These are phyloP conservation scores for Zosterops pallidus DNA, from an alignment of 2,113 vertebrate species.

Conservation along the genomic window DNA sequence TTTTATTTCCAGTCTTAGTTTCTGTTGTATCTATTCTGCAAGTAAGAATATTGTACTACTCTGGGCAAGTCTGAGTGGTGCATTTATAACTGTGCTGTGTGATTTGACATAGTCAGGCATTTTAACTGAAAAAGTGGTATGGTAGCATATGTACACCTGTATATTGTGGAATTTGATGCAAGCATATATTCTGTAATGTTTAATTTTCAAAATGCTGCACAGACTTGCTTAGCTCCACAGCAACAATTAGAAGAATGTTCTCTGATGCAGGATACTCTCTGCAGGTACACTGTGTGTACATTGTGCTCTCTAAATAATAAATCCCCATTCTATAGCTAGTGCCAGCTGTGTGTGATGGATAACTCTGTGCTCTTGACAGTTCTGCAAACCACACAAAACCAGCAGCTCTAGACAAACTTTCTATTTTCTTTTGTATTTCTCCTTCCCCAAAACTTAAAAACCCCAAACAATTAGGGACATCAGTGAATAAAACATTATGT, in stretches of 20 bases:
- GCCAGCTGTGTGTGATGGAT: not conserved
- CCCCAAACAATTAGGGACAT: not conserved
- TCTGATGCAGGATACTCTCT: not conserved
- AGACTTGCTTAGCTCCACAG: not conserved
- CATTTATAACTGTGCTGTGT: not conserved
- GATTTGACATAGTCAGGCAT: not conserved
- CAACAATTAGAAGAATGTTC: not conserved
- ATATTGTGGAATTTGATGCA: not conserved
- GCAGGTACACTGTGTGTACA: not conserved
- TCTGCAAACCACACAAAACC: not conserved
- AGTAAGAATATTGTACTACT: not conserved
- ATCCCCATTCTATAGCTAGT: not conserved
- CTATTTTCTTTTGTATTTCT: not conserved
- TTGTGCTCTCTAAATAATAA: conserved; percentile 16
- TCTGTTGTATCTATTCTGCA: not conserved
- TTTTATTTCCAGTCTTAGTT: not conserved
- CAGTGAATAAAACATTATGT: not conserved
- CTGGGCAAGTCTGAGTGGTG: not conserved
- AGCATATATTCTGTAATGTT: not conserved
- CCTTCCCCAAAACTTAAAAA: not conserved
- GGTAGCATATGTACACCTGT: not conserved
- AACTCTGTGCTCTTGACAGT: not conserved
- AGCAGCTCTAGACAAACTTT: not conserved
- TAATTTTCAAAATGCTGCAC: not conserved
- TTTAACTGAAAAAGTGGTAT: not conserved